Evolutionary conservation across 2,797 vertebrate genomes (phyloP).

Genomic region (Sebastes dallii): DNA sequence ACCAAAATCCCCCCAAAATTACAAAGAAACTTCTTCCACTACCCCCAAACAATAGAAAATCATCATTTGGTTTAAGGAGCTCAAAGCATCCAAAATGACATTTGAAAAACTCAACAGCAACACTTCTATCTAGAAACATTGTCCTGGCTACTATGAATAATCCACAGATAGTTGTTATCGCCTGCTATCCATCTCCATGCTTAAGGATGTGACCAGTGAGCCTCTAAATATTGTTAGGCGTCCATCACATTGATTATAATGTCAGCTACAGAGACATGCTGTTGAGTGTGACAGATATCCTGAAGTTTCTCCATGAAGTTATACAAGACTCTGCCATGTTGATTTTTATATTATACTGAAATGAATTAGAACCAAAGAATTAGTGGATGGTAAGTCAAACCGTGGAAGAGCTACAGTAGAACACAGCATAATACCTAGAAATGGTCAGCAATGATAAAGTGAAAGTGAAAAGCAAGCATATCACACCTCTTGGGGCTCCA

Average conservation of each 20-base stretch:
- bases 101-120: not conserved
- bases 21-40: not conserved
- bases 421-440: not conserved
- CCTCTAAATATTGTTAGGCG: not conserved
- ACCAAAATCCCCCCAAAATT: not conserved
- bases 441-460: not conserved
- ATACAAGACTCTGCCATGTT: not conserved
- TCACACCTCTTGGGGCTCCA: constrained; percentile 92
- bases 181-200: not conserved
- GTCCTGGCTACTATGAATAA: too few species aligned
- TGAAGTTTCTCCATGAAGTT: not conserved
- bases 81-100: not conserved
- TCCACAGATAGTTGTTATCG: not conserved
- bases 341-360: not conserved
- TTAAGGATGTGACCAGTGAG: not conserved
- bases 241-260: not conserved
- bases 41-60: not conserved
- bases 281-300: not conserved
- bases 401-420: not conserved
- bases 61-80: not conserved
- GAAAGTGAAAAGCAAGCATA: not conserved
- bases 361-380: not conserved
- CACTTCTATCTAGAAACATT: not conserved
- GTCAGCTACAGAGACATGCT: not conserved
- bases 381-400: not conserved